These are phyloP conservation scores for Orcinus orca DNA, from an alignment of 2,113 vertebrate genomes.

Conservation along the genomic window DNA sequence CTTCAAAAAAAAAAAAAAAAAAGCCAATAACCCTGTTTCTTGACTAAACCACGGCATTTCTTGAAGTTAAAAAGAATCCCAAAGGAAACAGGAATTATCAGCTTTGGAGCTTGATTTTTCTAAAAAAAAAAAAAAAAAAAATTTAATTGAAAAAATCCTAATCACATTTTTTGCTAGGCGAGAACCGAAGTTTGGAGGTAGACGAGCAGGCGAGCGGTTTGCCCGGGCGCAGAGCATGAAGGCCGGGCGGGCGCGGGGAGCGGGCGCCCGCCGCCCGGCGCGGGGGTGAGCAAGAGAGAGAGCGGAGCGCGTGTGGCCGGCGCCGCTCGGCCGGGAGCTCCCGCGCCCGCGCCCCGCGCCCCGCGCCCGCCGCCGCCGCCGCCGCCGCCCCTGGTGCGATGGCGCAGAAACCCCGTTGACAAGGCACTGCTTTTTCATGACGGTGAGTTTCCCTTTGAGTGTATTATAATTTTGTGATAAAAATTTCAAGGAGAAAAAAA, in stretches of 20 bases:
- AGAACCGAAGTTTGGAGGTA: slow-evolving; percentile 74
- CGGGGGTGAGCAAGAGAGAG: slow-evolving; percentile 76
- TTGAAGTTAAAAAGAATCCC: slow-evolving; percentile 57
- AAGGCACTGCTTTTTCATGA: slow-evolving; percentile 99
- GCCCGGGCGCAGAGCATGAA: slow-evolving; percentile 72
- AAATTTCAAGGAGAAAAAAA: slow-evolving; percentile 99
- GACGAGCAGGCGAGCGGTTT: slow-evolving; percentile 46
- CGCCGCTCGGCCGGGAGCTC: slow-evolving; percentile 79
- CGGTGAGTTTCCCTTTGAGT: slow-evolving; percentile 99
- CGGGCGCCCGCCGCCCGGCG: slow-evolving; percentile 73
- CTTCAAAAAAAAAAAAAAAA: background rate
- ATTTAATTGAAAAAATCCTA: slow-evolving; percentile 52
- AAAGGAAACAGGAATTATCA: slow-evolving; percentile 51
- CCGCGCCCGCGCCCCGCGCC: slow-evolving; percentile 77
- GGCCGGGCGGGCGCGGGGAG: slow-evolving; percentile 73
- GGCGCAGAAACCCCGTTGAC: slow-evolving; percentile 99
- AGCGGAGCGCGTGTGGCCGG: slow-evolving; percentile 76
- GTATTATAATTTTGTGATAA: slow-evolving; percentile 99
- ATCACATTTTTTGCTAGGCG: slow-evolving; percentile 60
- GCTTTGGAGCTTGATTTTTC: background rate
- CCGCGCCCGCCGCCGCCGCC: slow-evolving; percentile 84
- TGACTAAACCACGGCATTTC: slow-evolving; percentile 34
- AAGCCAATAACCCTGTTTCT: slow-evolving; percentile 40
- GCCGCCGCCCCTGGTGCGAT: slow-evolving; percentile 99
- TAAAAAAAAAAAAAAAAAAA: background rate